Evolutionary conservation across 2,888 invertebrate species (phyloP).

Genomic region (Phasia obesa): DNA sequence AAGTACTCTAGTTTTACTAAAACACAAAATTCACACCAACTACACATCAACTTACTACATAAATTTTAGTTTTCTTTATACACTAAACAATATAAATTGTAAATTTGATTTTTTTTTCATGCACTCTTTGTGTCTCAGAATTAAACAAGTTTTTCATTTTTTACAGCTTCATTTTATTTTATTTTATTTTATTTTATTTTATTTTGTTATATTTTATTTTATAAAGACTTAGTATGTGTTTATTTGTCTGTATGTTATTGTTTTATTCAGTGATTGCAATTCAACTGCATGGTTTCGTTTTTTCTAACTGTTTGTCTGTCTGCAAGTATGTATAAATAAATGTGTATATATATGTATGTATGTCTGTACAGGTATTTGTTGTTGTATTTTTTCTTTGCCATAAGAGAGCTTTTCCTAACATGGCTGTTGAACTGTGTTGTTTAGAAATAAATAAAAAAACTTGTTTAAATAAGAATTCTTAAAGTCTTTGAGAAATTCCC

Average conservation of each 20-base stretch:
- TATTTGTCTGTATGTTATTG: conserved; percentile 11
- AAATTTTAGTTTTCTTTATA: conserved; percentile 25
- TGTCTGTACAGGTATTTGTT: background rate
- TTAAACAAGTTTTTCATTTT: conserved; percentile 41
- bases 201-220: too few relatives aligned
- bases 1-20: too few relatives aligned
- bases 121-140: conserved; percentile 59
- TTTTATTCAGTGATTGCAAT: conserved; percentile 45
- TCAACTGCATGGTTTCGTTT: conserved; percentile 12
- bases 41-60: conserved; percentile 45
- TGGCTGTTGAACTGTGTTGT: conserved; percentile 5
- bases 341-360: too few relatives aligned
- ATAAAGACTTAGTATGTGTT: conserved; percentile 11
- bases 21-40: too few relatives aligned
- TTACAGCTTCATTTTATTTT: conserved; percentile 20
- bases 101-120: background rate
- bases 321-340: too few relatives aligned
- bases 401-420: background rate
- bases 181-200: too few relatives aligned
- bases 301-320: background rate
- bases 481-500: conserved; percentile 39
- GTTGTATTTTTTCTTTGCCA: background rate
- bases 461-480: conserved; percentile 45
- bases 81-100: conserved; percentile 5
- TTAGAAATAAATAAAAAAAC: conserved; percentile 37